These are phyloP conservation scores for Bathynomus jamesi DNA, from an alignment of 1,140 invertebrate genomes.

Conservation along the genomic window DNA sequence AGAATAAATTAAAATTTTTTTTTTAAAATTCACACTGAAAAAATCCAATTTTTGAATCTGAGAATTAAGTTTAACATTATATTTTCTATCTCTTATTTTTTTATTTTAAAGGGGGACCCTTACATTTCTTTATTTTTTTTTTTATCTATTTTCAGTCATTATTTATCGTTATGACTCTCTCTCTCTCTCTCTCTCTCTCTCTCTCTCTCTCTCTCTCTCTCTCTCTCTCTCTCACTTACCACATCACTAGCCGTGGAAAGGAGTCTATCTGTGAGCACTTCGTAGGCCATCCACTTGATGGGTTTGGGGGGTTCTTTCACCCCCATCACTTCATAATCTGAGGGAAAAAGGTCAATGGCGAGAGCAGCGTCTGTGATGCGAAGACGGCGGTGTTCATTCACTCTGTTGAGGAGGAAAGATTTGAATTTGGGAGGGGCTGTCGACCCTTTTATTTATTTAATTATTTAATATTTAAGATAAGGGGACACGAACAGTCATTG, in stretches of 20 bases:
- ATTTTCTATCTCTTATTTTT: too few relatives aligned
- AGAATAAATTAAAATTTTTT: too few relatives aligned
- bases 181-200: background rate
- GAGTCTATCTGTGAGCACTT: background rate
- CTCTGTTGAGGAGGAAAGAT: too few relatives aligned
- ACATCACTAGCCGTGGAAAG: slow-evolving; percentile 6
- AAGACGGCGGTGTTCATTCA: slow-evolving; percentile 5
- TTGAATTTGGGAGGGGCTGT: too few relatives aligned
- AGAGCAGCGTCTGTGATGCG: slow-evolving; percentile 9
- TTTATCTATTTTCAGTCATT: slow-evolving; percentile 2
- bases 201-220: background rate
- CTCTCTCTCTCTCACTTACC: slow-evolving; percentile 2
- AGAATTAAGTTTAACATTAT: too few relatives aligned
- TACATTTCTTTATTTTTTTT: background rate
- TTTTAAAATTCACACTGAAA: too few relatives aligned
- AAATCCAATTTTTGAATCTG: too few relatives aligned
- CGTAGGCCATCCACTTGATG: slow-evolving; percentile 11
- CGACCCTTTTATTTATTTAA: too few relatives aligned
- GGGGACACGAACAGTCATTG: background rate
- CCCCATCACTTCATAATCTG: background rate
- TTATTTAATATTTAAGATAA: too few relatives aligned
- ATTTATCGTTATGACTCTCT: background rate
- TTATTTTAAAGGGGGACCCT: too few relatives aligned
- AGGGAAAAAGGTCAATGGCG: slow-evolving; percentile 6
- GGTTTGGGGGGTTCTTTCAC: background rate